Conservation (phyloP, 2,113 vertebrate species). For the Stigmatopora nigra region DNA sequence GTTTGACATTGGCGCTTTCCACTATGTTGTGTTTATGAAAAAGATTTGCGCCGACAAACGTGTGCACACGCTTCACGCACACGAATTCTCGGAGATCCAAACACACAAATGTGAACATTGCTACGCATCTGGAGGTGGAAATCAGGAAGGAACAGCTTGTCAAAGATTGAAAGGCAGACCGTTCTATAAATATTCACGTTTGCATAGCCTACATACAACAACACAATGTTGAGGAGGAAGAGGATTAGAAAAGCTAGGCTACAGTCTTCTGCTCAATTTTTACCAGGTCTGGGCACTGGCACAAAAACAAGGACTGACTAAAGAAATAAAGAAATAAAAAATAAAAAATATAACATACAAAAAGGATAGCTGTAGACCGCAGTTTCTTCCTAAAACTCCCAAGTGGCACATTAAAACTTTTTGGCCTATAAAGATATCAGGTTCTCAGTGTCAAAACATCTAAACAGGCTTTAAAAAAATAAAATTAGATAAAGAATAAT, state of each 20-base stretch:
- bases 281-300: constrained; percentile 4
- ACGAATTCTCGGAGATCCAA: constrained; percentile 37
- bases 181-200: neutral
- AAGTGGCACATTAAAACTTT: no score
- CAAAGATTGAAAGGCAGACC: neutral
- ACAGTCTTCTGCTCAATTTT: constrained; percentile 2
- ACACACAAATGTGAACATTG: constrained; percentile 24
- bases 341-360: no score
- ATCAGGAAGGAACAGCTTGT: constrained; percentile 10
- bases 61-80: constrained; percentile 39
- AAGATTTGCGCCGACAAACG: constrained; percentile 16
- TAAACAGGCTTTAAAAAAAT: no score
- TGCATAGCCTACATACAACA: constrained; percentile 1
- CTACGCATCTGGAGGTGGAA: constrained; percentile 27
- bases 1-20: neutral
- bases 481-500: no score
- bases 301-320: constrained; percentile 15
- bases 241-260: constrained; percentile 21
- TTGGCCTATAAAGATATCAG: no score
- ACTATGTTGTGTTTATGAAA: constrained; percentile 14
- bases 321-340: no score
- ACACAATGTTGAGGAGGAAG: neutral
- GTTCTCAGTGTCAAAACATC: no score
- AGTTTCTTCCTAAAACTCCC: no score
- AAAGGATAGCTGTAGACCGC: no score